phyloP scores from a whole-genome alignment of 2,888 invertebrate species.

The Scrobipalpa costella region DNA sequence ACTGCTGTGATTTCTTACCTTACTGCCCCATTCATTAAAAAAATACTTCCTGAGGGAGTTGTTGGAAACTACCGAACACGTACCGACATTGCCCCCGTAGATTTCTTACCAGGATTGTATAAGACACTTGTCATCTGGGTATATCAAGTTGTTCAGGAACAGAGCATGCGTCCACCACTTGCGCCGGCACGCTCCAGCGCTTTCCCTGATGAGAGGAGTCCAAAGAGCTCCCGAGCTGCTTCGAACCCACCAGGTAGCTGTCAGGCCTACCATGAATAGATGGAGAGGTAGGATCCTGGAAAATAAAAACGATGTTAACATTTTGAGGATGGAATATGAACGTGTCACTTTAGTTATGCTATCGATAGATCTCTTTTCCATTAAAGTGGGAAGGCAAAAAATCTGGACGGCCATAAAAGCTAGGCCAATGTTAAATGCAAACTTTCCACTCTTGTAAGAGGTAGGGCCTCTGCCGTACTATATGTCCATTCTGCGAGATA shows the following conservation, averaged over 20 bases:
- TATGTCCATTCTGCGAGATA: neutral
- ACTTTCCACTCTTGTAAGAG: no score
- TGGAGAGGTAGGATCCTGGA: slow-evolving; percentile 54
- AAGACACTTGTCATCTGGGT: slow-evolving; percentile 55
- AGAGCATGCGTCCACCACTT: slow-evolving; percentile 63
- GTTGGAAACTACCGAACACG: no score
- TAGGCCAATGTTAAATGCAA: no score
- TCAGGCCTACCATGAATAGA: slow-evolving; percentile 54
- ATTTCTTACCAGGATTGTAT: slow-evolving; percentile 58
- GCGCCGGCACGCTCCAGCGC: slow-evolving; percentile 50
- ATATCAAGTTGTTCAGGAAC: slow-evolving; percentile 56
- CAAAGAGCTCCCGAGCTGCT: slow-evolving; percentile 55
- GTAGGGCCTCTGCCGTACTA: no score
- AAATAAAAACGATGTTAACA: no score
- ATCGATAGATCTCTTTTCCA: no score
- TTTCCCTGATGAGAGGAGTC: slow-evolving; percentile 48
- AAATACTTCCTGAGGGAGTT: no score
- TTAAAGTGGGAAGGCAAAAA: no score
- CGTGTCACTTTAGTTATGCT: neutral
- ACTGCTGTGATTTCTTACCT: no score
- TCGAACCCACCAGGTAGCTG: slow-evolving; percentile 57
- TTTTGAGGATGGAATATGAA: neutral
- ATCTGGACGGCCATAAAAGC: no score
- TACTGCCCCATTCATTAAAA: no score
- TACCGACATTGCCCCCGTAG: neutral